phyloP scores from a whole-genome alignment of 2,797 vertebrate species.

The Phalloptychus januarius region DNA sequence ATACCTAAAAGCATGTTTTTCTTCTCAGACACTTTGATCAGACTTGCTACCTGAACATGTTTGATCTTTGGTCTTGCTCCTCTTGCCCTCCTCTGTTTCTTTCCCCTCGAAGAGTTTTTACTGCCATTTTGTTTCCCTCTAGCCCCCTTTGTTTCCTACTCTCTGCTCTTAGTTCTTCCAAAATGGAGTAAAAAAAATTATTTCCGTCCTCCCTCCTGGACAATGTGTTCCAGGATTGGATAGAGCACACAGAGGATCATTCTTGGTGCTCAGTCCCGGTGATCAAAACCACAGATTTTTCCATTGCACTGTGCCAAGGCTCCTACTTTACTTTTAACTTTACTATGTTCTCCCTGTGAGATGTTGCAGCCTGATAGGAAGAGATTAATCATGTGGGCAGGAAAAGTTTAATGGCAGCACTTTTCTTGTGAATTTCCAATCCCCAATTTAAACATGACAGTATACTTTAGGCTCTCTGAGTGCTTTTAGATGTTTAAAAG shows the following conservation, averaged over 20 bases:
- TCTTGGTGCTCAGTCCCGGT: slow-evolving; percentile 50
- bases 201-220: slow-evolving; percentile 53
- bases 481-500: slow-evolving; percentile 5
- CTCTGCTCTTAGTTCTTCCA: slow-evolving; percentile 35
- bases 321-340: slow-evolving; percentile 56
- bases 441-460: slow-evolving; percentile 12
- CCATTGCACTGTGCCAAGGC: slow-evolving; percentile 68
- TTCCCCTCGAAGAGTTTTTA: slow-evolving; percentile 32
- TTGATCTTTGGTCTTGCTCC: slow-evolving; percentile 16
- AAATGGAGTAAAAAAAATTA: slow-evolving; percentile 12
- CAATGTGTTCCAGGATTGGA: slow-evolving; percentile 54
- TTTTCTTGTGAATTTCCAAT: slow-evolving; percentile 19
- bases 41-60: neutral
- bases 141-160: slow-evolving; percentile 26
- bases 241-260: slow-evolving; percentile 45
- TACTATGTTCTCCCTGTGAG: slow-evolving; percentile 28
- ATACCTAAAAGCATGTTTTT: slow-evolving; percentile 23
- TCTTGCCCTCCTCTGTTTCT: slow-evolving; percentile 2
- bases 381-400: slow-evolving; percentile 29
- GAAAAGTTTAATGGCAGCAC: slow-evolving; percentile 13
- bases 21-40: slow-evolving; percentile 4
- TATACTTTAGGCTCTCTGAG: slow-evolving; percentile 16
- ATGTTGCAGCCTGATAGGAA: slow-evolving; percentile 45
- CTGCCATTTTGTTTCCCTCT: slow-evolving; percentile 26
- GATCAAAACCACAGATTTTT: slow-evolving; percentile 75